A percentile compares a stretch with the other conserved stretches of the same genome.
Conservation (phyloP, 1,140 invertebrate species). For the Bombus fervidus region DNA sequence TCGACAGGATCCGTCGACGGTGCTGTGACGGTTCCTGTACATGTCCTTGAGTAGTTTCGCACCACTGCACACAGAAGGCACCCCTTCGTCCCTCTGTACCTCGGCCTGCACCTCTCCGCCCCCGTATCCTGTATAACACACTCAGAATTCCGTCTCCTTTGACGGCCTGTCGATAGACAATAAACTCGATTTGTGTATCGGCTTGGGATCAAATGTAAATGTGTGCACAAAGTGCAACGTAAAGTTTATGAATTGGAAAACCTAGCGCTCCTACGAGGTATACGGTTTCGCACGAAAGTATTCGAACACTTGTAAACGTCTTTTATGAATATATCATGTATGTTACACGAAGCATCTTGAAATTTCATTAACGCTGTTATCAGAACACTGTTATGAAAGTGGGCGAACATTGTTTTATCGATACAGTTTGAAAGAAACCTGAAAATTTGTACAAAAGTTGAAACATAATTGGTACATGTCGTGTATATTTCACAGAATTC, state of each 20-base stretch:
- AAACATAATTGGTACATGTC: no score
- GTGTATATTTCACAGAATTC: no score
- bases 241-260: slow-evolving; percentile 9
- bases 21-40: slow-evolving; percentile 59
- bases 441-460: no score
- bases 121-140: slow-evolving; percentile 46
- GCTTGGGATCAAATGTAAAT: slow-evolving; percentile 21
- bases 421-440: no score
- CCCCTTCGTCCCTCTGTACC: background rate
- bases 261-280: background rate
- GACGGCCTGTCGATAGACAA: slow-evolving; percentile 42
- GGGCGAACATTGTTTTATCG: no score
- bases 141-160: slow-evolving; percentile 31
- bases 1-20: slow-evolving; percentile 59
- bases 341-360: no score
- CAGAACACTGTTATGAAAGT: no score
- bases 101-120: background rate
- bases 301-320: no score
- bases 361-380: no score
- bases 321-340: no score
- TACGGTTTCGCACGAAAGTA: background rate
- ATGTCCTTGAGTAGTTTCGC: slow-evolving; percentile 62
- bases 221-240: background rate
- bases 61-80: slow-evolving; percentile 51
- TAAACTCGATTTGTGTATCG: slow-evolving; percentile 28